Conservation (phyloP, 2,797 vertebrate species). For the Takifugu ocellatus region DNA sequence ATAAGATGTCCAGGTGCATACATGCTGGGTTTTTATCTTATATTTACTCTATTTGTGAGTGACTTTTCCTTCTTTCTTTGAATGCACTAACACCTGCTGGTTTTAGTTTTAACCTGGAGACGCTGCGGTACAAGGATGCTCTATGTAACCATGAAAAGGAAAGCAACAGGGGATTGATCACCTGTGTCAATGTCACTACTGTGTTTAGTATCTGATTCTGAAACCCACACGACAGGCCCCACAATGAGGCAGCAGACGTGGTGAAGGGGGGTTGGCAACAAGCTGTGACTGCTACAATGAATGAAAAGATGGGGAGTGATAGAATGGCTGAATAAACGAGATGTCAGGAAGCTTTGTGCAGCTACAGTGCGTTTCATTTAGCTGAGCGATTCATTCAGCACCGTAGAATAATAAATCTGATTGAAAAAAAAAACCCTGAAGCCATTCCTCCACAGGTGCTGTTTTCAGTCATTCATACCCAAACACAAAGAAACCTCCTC, state of each 20-base stretch:
- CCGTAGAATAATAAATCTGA: conserved; percentile 23
- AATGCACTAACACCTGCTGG: conserved; percentile 63
- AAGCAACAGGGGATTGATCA: conserved; percentile 59
- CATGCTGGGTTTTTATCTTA: conserved; percentile 12
- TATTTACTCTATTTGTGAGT: conserved; percentile 1
- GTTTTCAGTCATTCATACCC: conserved; percentile 34
- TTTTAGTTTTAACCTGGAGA: conserved; percentile 52
- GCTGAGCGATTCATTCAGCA: conserved; percentile 45
- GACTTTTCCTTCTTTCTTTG: conserved; percentile 53
- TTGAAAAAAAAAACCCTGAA: conserved; percentile 21
- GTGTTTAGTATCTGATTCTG: conserved; percentile 51
- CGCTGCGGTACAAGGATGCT: conserved; percentile 50
- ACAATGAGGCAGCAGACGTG: conserved; percentile 54
- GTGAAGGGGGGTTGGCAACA: conserved; percentile 45
- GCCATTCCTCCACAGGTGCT: conserved; percentile 42
- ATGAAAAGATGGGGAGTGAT: conserved; percentile 58
- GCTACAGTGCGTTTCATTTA: conserved; percentile 39
- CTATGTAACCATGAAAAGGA: conserved; percentile 61
- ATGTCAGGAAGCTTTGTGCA: conserved; percentile 57
- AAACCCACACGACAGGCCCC: conserved; percentile 52
- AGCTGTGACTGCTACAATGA: conserved; percentile 66
- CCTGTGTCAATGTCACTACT: conserved; percentile 73
- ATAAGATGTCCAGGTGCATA: not conserved
- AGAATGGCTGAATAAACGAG: conserved; percentile 51
- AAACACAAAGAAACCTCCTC: conserved; percentile 24